phyloP scores from a whole-genome alignment of 2,888 invertebrate genomes.

The Melanostoma mellinum region DNA sequence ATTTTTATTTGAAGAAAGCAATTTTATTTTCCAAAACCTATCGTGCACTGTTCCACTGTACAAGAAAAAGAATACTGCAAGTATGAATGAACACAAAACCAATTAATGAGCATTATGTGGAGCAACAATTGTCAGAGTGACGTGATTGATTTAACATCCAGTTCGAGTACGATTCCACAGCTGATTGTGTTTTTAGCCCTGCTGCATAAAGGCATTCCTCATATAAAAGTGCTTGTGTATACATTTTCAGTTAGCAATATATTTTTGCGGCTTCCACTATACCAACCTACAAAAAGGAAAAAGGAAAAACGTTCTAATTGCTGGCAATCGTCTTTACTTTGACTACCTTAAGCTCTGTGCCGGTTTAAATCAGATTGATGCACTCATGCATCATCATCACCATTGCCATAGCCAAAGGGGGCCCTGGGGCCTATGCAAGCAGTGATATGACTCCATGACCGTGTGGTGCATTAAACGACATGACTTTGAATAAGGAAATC shows the following conservation, averaged over 20 bases:
- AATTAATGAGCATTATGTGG: constrained; percentile 65
- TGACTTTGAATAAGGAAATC: constrained; percentile 70
- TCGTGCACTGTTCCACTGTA: background rate
- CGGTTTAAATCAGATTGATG: constrained; percentile 30
- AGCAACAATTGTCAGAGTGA: constrained; percentile 68
- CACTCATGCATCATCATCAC: constrained; percentile 59
- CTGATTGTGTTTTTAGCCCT: background rate
- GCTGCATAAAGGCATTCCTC: too few species aligned
- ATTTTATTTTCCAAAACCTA: background rate
- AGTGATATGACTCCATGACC: constrained; percentile 52
- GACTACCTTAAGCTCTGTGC: constrained; percentile 18
- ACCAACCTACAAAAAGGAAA: background rate
- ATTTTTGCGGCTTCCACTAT: constrained; percentile 50
- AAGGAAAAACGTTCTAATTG: constrained; percentile 58
- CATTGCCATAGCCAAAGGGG: constrained; percentile 8
- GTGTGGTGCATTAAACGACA: constrained; percentile 61
- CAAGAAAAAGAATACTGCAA: background rate
- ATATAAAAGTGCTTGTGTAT: too few species aligned
- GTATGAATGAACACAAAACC: constrained; percentile 40
- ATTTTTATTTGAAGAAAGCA: background rate
- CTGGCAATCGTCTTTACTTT: constrained; percentile 33
- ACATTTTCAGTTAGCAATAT: constrained; percentile 3
- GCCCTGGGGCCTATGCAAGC: constrained; percentile 33
- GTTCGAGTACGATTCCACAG: constrained; percentile 14
- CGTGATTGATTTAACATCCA: constrained; percentile 67